These are phyloP conservation scores for Pituophis catenifer DNA, from an alignment of 2,113 vertebrate species.

Conservation along the genomic window DNA sequence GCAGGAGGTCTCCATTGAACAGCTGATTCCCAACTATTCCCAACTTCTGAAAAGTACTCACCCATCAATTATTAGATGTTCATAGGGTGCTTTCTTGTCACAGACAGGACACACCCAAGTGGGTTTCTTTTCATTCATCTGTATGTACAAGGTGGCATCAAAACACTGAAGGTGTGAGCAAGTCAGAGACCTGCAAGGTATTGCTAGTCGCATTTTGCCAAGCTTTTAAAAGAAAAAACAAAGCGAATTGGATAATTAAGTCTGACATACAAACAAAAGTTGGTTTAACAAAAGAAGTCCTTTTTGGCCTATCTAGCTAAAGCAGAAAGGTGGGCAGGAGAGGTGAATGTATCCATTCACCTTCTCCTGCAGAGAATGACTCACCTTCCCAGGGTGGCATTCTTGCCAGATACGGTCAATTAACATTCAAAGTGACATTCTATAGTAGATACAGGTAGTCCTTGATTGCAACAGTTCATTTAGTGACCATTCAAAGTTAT, in stretches of 20 bases:
- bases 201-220: constrained; percentile 95
- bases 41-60: constrained; percentile 54
- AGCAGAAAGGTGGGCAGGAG: neutral
- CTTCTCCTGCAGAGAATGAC: neutral
- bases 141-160: constrained; percentile 96
- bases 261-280: neutral
- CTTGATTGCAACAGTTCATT: neutral
- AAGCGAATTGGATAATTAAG: neutral
- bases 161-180: constrained; percentile 99
- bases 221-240: constrained; percentile 73
- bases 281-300: neutral
- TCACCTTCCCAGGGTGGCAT: neutral
- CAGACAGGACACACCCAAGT: constrained; percentile 99
- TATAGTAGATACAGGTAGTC: neutral
- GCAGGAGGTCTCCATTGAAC: neutral
- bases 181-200: constrained; percentile 92
- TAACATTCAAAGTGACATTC: neutral
- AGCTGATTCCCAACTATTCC: neutral
- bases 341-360: neutral
- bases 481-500: neutral
- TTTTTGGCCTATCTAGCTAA: neutral
- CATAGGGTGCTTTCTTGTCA: constrained; percentile 97
- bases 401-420: neutral
- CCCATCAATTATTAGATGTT: constrained; percentile 98
- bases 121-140: constrained; percentile 99